Conservation (phyloP, 2,888 invertebrate species). For the Prosopocoilus inquinatus region DNA sequence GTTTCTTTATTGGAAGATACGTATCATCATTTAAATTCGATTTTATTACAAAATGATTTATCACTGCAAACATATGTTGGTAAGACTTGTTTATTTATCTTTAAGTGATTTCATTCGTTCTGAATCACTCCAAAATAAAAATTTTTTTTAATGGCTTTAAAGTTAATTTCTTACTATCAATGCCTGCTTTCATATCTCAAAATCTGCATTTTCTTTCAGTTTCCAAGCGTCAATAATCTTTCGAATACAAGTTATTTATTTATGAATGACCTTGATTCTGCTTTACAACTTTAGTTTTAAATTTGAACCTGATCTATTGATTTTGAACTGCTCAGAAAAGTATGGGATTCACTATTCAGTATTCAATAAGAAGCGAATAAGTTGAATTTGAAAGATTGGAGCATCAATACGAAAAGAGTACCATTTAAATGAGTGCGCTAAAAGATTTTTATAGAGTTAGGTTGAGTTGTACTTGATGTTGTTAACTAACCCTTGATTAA, state of each 20-base stretch:
- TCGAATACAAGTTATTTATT: background rate
- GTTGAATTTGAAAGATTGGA: too few relatives aligned
- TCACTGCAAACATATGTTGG: constrained; percentile 68
- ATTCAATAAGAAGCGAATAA: too few relatives aligned
- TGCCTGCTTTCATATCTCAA: background rate
- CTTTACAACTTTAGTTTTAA: too few relatives aligned
- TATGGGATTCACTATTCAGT: too few relatives aligned
- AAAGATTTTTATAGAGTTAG: too few relatives aligned
- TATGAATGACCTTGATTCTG: background rate
- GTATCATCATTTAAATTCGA: constrained; percentile 86
- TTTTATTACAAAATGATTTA: constrained; percentile 63
- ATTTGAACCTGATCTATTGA: too few relatives aligned
- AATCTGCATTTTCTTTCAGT: background rate
- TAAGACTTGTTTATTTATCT: constrained; percentile 41
- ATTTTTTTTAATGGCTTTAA: background rate
- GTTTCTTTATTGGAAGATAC: constrained; percentile 87
- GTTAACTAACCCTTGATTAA: too few relatives aligned
- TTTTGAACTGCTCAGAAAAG: too few relatives aligned
- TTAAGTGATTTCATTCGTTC: background rate
- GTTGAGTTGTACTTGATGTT: too few relatives aligned
- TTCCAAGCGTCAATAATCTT: background rate
- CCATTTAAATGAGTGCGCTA: too few relatives aligned
- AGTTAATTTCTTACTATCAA: background rate
- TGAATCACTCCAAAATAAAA: background rate
- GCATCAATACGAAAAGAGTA: too few relatives aligned